Percentiles rank a stretch among this genome's conserved stretches.
These are phyloP conservation scores for Cynopterus sphinx DNA, from an alignment of 2,797 vertebrate genomes.

Conservation along the genomic window DNA sequence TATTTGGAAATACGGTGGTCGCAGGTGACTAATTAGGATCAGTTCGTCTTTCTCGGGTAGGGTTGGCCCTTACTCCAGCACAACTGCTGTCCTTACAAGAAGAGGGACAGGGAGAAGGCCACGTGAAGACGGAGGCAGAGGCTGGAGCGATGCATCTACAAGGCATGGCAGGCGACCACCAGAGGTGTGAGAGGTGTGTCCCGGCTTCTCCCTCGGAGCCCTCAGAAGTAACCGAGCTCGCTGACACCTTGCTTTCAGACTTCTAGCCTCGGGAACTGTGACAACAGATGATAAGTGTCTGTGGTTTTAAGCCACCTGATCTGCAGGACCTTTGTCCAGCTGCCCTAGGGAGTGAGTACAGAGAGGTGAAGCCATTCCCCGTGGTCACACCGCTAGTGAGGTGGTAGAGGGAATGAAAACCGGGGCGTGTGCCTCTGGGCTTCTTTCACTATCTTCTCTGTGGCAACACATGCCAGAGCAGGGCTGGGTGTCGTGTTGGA, in stretches of 20 bases:
- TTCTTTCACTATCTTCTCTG: neutral
- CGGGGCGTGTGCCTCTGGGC: rapidly evolving
- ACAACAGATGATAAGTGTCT: neutral
- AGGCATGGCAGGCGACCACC: neutral
- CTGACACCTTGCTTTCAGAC: neutral
- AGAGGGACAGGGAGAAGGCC: rapidly evolving
- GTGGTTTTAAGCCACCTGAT: neutral
- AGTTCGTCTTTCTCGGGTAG: neutral
- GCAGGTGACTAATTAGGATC: neutral
- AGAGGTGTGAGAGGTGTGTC: neutral
- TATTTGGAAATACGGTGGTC: neutral
- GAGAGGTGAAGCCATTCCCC: neutral
- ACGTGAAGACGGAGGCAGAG: rapidly evolving
- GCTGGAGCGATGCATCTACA: rapidly evolving
- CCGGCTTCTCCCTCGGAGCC: neutral
- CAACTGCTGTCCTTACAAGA: neutral
- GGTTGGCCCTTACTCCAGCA: neutral
- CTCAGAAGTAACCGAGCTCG: neutral
- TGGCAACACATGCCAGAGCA: rapidly evolving
- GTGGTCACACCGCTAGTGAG: neutral
- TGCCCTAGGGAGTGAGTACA: neutral
- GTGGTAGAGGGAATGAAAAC: rapidly evolving
- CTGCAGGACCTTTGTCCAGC: neutral
- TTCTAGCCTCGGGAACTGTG: neutral
- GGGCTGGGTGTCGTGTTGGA: rapidly evolving